Base-by-base conservation (phyloP, 2,113 vertebrate genomes). In the Struthio camelus region DNA sequence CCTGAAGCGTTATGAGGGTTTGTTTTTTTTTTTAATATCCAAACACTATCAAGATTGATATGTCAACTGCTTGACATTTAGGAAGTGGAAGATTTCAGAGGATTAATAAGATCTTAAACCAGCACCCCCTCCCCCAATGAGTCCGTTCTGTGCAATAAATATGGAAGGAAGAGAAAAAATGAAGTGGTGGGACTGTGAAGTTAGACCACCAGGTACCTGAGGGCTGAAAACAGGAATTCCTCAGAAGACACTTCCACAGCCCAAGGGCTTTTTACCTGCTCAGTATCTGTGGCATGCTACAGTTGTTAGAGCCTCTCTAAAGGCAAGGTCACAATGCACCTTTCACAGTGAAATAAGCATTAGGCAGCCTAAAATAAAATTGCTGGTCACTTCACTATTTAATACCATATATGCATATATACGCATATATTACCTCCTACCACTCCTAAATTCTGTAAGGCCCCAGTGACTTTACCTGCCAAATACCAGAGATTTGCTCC, bases 271-370 rank as follows among this genome's bases (percentile, higher is more conserved):
- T 90, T 27, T 56, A 61, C 46, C 83, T 85, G 42, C n/a, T 42
- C 4, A 40, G 36, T 71, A 79, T 0, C 1, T 23, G 8, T 3
- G 11, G 46, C 19, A 9, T 65, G 50, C 30, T 72, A 51, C 0
- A 1, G 36, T 11, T 44, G 40, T n/a, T 44, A 25, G 30, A 58
- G 40, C 25, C 20, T 53, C 32, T 38, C n/a, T 14, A 38, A 82
- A 79, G 62, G 46, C 3, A 16, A 24, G 32, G 62, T 5, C 24
- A 34, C n/a, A 90, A 64, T 10, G 34, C 20, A 25, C 14, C 13
- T 64, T 64, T 42, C 8, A 72, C 62, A 56, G 50, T 3, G n/a
- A 67, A 88, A 64, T 82, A 90, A 76, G 34, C 8, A 51, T 0
- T 3, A 80, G 12, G 30, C 19, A 85, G 62, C 15, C 30, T n/a